Conservation (phyloP, 2,888 invertebrate genomes). For the Anthrax anthrax region DNA sequence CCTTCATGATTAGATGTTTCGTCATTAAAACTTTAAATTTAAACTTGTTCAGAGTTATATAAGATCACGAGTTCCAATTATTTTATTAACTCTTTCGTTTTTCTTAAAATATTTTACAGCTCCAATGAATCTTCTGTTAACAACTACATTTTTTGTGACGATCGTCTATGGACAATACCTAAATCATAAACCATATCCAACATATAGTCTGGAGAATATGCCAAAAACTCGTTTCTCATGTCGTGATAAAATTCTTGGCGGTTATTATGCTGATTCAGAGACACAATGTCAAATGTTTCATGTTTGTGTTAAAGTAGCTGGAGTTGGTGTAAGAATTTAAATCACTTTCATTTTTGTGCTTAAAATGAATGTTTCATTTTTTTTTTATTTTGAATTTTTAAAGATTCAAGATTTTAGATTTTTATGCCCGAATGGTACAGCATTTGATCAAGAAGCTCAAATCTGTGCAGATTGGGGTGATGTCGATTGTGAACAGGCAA, state of each 20-base stretch:
- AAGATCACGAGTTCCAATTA: background rate
- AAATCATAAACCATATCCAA: constrained; percentile 34
- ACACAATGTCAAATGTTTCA: constrained; percentile 82
- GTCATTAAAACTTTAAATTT: too few relatives aligned
- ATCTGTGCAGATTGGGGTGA: constrained; percentile 87
- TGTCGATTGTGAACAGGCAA: constrained; percentile 71
- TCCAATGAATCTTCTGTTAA: background rate
- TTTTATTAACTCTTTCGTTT: too few relatives aligned
- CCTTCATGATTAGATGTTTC: too few relatives aligned
- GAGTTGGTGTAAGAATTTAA: constrained; percentile 44
- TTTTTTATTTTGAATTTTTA: constrained; percentile 12
- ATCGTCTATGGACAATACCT: constrained; percentile 17
- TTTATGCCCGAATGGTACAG: constrained; percentile 77
- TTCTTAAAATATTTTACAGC: background rate
- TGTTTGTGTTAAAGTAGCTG: constrained; percentile 73
- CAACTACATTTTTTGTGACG: constrained; percentile 9
- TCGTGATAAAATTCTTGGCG: constrained; percentile 70
- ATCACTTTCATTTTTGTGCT: background rate
- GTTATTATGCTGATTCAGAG: constrained; percentile 77
- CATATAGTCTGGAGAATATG: constrained; percentile 44
- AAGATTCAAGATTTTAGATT: constrained; percentile 70
- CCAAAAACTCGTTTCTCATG: constrained; percentile 55
- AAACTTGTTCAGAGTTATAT: background rate
- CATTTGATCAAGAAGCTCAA: constrained; percentile 84
- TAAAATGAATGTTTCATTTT: too few relatives aligned